Evolutionary conservation across 2,888 invertebrate genomes (phyloP).

Genomic region (Hetaerina titia): DNA sequence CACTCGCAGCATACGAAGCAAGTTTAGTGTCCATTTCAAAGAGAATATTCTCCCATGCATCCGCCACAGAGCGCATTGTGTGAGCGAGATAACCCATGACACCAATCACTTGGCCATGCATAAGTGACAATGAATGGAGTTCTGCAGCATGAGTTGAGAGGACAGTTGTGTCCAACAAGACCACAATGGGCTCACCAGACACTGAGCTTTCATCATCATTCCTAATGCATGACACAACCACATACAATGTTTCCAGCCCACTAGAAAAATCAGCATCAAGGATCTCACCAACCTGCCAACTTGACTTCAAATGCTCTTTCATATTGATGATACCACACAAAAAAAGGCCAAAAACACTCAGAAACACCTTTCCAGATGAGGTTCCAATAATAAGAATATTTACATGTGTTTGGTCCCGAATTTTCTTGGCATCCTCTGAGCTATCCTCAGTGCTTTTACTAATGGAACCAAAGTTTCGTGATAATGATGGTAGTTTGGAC

Average conservation of each 20-base stretch:
- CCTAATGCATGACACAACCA: constrained; percentile 77
- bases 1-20: constrained; percentile 90
- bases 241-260: constrained; percentile 85
- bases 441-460: constrained; percentile 76
- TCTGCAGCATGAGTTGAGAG: constrained; percentile 84
- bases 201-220: constrained; percentile 15
- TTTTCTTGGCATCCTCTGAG: constrained; percentile 79
- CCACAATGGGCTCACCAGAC: constrained; percentile 64
- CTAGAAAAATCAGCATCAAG: constrained; percentile 85
- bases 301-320: constrained; percentile 72
- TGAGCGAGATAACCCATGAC: constrained; percentile 85
- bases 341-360: constrained; percentile 92
- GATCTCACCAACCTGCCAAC: constrained; percentile 46
- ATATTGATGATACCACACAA: constrained; percentile 86
- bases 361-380: constrained; percentile 82
- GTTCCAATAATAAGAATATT: constrained; percentile 90
- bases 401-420: constrained; percentile 82
- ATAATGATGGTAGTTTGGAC: constrained; percentile 78
- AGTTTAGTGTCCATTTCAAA: constrained; percentile 96
- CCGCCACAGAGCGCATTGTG: constrained; percentile 89
- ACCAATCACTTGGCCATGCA: constrained; percentile 86
- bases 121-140: constrained; percentile 85
- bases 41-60: constrained; percentile 96
- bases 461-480: constrained; percentile 76
- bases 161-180: constrained; percentile 81